Evolutionary conservation across 2,888 invertebrate species (phyloP).

Genomic region (Seira musarum): DNA sequence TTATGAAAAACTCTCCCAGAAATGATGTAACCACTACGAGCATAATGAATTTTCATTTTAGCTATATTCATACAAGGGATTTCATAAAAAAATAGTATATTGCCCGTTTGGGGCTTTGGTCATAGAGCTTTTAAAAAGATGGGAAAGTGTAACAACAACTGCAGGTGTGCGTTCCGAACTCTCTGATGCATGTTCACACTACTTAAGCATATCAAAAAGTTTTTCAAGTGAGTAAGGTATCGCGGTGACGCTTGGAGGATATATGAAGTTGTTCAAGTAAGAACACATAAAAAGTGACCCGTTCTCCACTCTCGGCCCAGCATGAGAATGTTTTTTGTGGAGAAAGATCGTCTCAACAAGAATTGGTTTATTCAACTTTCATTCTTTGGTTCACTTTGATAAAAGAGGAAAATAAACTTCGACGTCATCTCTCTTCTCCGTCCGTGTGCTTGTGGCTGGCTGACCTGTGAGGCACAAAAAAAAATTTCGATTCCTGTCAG

Average conservation of each 20-base stretch:
- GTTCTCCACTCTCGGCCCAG: not conserved
- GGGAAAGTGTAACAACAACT: slow-evolving; percentile 7
- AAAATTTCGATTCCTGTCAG: not conserved
- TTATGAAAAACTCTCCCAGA: not conserved
- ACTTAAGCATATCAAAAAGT: no score
- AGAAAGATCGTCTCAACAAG: no score
- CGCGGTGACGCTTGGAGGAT: no score
- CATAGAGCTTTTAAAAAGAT: not conserved
- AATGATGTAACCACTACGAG: not conserved
- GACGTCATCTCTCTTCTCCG: not conserved
- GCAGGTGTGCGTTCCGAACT: not conserved
- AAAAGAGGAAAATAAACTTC: not conserved
- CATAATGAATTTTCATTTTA: not conserved
- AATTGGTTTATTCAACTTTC: not conserved
- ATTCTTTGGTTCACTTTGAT: not conserved
- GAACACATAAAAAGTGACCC: not conserved
- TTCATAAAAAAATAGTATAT: not conserved
- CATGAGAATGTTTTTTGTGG: not conserved
- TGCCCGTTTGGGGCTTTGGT: not conserved
- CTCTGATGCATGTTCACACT: not conserved
- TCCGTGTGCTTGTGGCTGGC: not conserved
- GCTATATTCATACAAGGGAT: no score
- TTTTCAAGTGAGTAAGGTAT: no score
- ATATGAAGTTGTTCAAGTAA: no score
- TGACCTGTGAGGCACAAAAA: not conserved